These are phyloP conservation scores for Pangasius sanitwongsei DNA, from an alignment of 2,797 vertebrate species.

Conservation along the genomic window DNA sequence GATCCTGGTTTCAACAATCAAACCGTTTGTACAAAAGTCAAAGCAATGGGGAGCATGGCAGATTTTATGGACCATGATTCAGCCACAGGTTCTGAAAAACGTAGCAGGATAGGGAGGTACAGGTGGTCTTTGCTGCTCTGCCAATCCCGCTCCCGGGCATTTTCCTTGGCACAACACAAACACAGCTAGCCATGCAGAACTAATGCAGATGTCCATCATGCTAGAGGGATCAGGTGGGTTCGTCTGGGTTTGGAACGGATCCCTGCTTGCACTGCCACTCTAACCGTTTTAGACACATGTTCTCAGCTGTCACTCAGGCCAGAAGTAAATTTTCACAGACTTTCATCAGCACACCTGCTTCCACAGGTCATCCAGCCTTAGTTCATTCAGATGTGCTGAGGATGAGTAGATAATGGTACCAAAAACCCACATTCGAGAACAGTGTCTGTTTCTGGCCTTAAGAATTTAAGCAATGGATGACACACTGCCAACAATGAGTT, in stretches of 20 bases:
- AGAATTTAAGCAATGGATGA: not conserved
- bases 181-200: constrained; percentile 26
- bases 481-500: constrained; percentile 12
- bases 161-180: constrained; percentile 12
- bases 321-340: constrained; percentile 9
- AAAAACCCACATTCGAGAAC: not conserved
- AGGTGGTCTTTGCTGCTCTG: constrained; percentile 1
- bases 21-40: constrained; percentile 37
- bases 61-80: constrained; percentile 2
- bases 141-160: constrained; percentile 1
- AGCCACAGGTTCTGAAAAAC: constrained; percentile 11
- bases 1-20: constrained; percentile 39
- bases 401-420: not conserved
- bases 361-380: constrained; percentile 21
- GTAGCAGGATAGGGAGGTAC: not conserved
- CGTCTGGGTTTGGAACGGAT: constrained; percentile 8
- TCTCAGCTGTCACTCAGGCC: constrained; percentile 12
- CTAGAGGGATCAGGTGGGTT: constrained; percentile 37
- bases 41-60: not conserved
- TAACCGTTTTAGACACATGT: constrained; percentile 36
- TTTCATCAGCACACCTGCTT: constrained; percentile 21
- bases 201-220: constrained; percentile 18
- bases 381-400: constrained; percentile 9
- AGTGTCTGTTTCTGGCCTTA: constrained; percentile 48
- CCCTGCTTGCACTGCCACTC: not conserved